Base-by-base conservation (phyloP, 2,888 invertebrate species). In the Hartigia nigra region DNA sequence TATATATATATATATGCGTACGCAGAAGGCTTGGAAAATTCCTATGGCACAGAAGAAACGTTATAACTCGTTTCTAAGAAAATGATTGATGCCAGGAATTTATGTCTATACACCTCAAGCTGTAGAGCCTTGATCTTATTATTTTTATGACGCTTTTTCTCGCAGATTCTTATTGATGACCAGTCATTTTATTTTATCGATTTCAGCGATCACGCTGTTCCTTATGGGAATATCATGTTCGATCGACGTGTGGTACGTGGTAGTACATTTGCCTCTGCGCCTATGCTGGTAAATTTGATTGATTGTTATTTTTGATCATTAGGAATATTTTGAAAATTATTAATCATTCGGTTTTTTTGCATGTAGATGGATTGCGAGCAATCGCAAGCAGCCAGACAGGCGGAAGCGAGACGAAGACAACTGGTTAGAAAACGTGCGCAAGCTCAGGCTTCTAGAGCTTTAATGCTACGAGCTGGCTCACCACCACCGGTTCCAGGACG, bases 241-340 rank as follows among this genome's bases (percentile, higher is more conserved):
- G 98, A 98, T 91, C 95, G 95, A 88, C 94, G 97, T 87, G 95
- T 98, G 79, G 95, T 96, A 86, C 94, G 98, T 86, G 98, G 98
- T 85, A 96, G 95, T 92, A 97, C 96, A 82, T 96, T 95, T 92
- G 94, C 95, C 76, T 93, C 87, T 32, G 83, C 87, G 34, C 86
- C 89, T 75, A 84, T 89, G 80, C 90, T 91, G 77, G 91, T 91
- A 81, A 91, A 91, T 90, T 74, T 35, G 23, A 23, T 31, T 39
- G 5, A 23, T 9, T 55, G 9, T 9, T 55, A 55, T 23, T 55
- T 55, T 3, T 35, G 2, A 9, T 35, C 1, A 5, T 23, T 55
- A 23, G 55, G 23, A 5, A 23, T 55, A 23, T 23, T 55, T 55
- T 55, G 9, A 9, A 9, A 9, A 55, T 55, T 9, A 1, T 2